Base-by-base conservation (phyloP, 1,140 invertebrate species). In the Drosophila lacertosa region DNA sequence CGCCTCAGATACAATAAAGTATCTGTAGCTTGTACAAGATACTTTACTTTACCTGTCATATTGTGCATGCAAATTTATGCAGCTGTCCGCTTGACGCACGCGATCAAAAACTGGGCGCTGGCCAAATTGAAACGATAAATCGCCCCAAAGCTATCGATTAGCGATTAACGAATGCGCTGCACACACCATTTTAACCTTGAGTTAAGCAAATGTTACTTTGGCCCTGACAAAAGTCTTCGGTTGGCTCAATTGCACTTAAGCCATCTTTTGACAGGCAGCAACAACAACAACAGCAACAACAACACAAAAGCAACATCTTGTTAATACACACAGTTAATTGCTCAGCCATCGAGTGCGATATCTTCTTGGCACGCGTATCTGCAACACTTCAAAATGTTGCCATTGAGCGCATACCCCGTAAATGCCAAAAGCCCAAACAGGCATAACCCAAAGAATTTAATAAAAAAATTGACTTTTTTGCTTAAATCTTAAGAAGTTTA, bases 21-120 rank as follows among this genome's bases (percentile, higher is more conserved):
- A n/a, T 24, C 29, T 20, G 26, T 2, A 29, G 9, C 26, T 10
- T 7, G 7, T 54, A 70, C 67, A 70, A 70, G 67, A 64, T 50
- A 70, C 53, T 57, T 57, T 63, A 54, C 53, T 44, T 54, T 59
- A 60, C 58, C 35, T 70, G 18, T 42, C 58, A 51, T 62, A 82
- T 68, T 76, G 51, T 44, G 20, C 47, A 62, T 68, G 62, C 60
- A 76, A 62, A 64, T 62, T 50, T 64, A 55, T 37, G 68, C 51
- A 57, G 13, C 20, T 57, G 55, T 72, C 32, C 51, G 11, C 54
- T 29, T 18, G 13, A 15, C 26, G n/a, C 37, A 7, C 42, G 62
- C 48, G 29, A 55, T 18, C 18, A 20, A 11, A 11, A 62, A 76
- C 50, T 47, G 74, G 62, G 42, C 63, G 53, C 42, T 57, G 62